Evolutionary conservation across 2,888 invertebrate genomes (phyloP), one percentile per base, ranked within the genome.

Genomic region (Eristalis pertinax): DNA sequence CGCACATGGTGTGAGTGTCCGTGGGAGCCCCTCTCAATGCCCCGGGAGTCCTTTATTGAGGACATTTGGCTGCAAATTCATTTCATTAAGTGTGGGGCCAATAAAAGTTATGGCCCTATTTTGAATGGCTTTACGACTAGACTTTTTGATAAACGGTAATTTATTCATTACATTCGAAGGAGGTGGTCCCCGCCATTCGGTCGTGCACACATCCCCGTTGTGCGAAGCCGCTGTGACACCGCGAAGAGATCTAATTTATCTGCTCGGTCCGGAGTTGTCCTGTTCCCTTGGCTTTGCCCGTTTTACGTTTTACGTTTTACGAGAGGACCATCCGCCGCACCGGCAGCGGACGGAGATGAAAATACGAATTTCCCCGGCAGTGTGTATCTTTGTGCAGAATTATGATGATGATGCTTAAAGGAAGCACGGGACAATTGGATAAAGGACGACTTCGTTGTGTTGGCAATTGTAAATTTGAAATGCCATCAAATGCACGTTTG

Each of bases 101-200:
- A 73, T 79, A 41, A 79, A 72, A 60, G 65, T 73, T 58, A 73
- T 65, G 43, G 58, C 26, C 24, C 43, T 22, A 56, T 78, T 73
- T 73, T 4, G 32, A 41, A 72, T 43, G 60, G 32, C 41, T 64
- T 70, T 38, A 69, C 62, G 69, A 60, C 35, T 22, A 13, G 41
- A 32, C 50, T 70, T 63, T 77, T 70, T 58, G 58, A 72, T 65
- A 67, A 79, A 78, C 38, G 43, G 70, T 70, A 79, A 79, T 72
- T 79, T 79, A 79, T 79, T 79, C 79, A 72, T 65, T 41, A 65
- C 24, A 60, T 50, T 41, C 67, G 19, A 22, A 11, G 19, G 67
- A 13, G 19, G 22, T 22, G 22, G 8, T 0, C 7, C 11, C 41
- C 19, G 11, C 41, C 22, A 24, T 8, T 8, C 32, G 24, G 2